Evolutionary conservation across 2,113 vertebrate species (phyloP).

Genomic region (Bubo blakistoni): DNA sequence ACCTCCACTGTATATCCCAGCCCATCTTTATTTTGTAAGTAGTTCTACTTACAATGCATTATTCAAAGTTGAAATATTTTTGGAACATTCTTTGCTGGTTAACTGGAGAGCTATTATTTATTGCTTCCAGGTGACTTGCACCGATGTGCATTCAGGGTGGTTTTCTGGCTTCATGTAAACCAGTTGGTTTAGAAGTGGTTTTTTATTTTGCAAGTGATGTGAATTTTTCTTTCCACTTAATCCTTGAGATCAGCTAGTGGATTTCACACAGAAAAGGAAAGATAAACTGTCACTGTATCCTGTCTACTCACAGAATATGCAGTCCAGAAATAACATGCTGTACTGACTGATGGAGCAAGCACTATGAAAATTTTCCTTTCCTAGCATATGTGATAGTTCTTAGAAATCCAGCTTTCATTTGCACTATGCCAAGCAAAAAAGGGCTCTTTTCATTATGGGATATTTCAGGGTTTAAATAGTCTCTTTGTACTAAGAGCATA

Average conservation of each 20-base stretch:
- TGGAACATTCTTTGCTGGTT: background rate
- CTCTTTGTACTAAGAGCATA: background rate
- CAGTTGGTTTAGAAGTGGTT: background rate
- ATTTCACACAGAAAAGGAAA: background rate
- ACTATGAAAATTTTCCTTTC: background rate
- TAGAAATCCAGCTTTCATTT: background rate
- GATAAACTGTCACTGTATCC: background rate
- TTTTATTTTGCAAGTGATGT: background rate
- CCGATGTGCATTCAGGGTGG: background rate
- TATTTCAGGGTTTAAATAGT: background rate
- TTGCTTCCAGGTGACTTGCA: background rate
- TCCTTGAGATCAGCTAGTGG: background rate
- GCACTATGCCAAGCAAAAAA: background rate
- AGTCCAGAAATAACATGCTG: slow-evolving; percentile 37
- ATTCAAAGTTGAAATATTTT: background rate
- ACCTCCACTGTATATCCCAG: background rate
- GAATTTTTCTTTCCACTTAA: slow-evolving; percentile 23
- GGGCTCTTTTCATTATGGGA: background rate
- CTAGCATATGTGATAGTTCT: slow-evolving; percentile 19
- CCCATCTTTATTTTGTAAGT: background rate
- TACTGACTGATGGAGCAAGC: background rate
- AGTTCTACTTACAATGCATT: background rate
- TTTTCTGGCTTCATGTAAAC: background rate
- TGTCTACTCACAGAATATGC: background rate
- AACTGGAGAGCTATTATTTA: background rate